Evolutionary conservation across 2,888 invertebrate species (phyloP), one percentile per base, ranked within the genome.

Genomic region (Agrotis exclamationis): DNA sequence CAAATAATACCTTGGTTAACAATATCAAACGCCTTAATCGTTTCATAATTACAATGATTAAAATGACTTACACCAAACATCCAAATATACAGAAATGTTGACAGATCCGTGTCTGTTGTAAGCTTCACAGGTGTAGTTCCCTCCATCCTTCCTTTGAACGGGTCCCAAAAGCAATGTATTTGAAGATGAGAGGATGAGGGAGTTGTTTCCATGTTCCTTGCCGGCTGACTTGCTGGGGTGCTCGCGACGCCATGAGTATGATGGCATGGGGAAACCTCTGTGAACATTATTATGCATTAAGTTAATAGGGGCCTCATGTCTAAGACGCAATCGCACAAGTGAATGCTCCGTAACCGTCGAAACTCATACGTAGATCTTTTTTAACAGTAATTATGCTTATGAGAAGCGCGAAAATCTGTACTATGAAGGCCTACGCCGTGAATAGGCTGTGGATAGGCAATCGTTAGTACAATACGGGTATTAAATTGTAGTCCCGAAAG

Each of bases 11-110:
- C 3, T 14, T 69, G 22, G 44, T 45, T 11, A 22, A 63, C 50
- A 13, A 0, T 45, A 58, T 74, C 56, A 65, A 68, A 74, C 5
- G 54, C 53, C 9, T 44, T 9, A 47, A 4, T 11, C 1, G 59
- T 47, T 39, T 56, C 18, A 47, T 44, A 48, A 0, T 63, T 4
- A n/a, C 9, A 44, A 44, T 14, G 9, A 33, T 45, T 28, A 22
- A 14, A 2, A 59, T 18, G 70, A 97, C 98, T 98, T 95, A 99
- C 99, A 99, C 94, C 98, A 97, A 53, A 99, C 98, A 92, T 98
- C 98, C 85, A 99, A 96, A 80, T 96, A 96, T 6, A 98, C 97
- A 24, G 97, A 96, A 16, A 97, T 97, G 62, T 96, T 97, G 78
- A 97, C 97, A 65, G 96, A 97, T 22, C 99, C 99, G 77, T 99